Evolutionary conservation across 2,888 invertebrate species (phyloP), one percentile per base, ranked within the genome.

Genomic region (Drosophila maculinotata): DNA sequence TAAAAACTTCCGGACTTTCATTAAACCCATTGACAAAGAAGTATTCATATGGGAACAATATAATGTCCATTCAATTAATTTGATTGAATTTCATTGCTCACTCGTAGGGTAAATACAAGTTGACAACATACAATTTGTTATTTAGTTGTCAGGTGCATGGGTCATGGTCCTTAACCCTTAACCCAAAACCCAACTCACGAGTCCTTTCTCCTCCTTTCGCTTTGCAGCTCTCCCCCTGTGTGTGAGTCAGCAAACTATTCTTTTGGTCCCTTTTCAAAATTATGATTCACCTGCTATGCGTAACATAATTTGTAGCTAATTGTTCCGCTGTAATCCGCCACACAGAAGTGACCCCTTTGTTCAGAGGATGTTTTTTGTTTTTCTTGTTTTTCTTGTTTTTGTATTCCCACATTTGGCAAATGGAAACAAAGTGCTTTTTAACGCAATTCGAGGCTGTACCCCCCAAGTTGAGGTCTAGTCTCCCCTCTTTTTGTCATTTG

Each of bases 281-380:
- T 51, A 39, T 70, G 66, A 70, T 71, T 70, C 71, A 58, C 57
- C 39, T 54, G 56, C 48, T 57, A 60, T 70, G 56, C 31, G 60
- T 66, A 69, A 58, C 78, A 83, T 77, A 80, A 80, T 79, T 80
- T 67, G 30, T 63, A 53, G 64, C 69, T 83, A 79, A 79, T 79
- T 80, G 83, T 51, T 4, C 47, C 52, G 15, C 54, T 36, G 20
- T 26, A 49, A 69, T 38, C 26, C 65, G 20, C 4, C 20, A 20
- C 20, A 4, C 20, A 20, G 20, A 20, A 20, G 20, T 20, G 20
- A 20, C 20, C 20, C 20, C 20, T 20, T 20, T n/a, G n/a, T n/a
- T n/a, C n/a, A 20, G 4, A 20, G 20, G 20, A 20, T 20, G 20
- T 20, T 20, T 20, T 20, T 20, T 20, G 20, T 20, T 20, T 2